phyloP scores from a whole-genome alignment of 2,797 vertebrate genomes.

The Sebastes nivosus region DNA sequence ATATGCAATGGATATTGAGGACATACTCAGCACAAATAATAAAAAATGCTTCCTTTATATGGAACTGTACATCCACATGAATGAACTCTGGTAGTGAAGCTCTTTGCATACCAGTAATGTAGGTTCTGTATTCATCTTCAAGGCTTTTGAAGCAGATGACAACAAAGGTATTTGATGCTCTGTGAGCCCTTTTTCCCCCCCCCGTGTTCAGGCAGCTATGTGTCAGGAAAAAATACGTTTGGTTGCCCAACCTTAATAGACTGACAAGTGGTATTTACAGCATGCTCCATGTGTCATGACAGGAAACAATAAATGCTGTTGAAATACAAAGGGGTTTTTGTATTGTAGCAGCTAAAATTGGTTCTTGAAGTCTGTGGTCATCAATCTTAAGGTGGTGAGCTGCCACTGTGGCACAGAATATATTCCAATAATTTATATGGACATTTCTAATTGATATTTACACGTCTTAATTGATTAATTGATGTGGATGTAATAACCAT shows the following conservation, averaged over 20 bases:
- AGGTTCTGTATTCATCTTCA: neutral
- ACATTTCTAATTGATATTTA: neutral
- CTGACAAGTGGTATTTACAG: neutral
- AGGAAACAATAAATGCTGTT: neutral
- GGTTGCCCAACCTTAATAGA: neutral
- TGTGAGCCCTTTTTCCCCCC: neutral
- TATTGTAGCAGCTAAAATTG: neutral
- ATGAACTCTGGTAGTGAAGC: neutral
- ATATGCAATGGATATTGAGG: neutral
- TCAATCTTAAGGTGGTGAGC: neutral
- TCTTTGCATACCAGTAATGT: neutral
- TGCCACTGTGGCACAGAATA: neutral
- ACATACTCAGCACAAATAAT: neutral
- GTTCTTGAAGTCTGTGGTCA: neutral
- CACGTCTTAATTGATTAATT: neutral
- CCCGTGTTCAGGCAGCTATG: neutral
- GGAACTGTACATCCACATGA: neutral
- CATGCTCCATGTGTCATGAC: neutral
- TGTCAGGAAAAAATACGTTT: conserved; percentile 3
- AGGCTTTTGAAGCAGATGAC: neutral
- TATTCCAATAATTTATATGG: neutral
- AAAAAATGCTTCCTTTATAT: neutral
- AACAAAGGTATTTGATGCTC: neutral
- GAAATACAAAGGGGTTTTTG: neutral
- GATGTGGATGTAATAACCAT: neutral